A percentile compares a stretch with the other conserved stretches of the same genome.
These are phyloP conservation scores for Cepphus grylle DNA, from an alignment of 2,113 vertebrate species.

Conservation along the genomic window DNA sequence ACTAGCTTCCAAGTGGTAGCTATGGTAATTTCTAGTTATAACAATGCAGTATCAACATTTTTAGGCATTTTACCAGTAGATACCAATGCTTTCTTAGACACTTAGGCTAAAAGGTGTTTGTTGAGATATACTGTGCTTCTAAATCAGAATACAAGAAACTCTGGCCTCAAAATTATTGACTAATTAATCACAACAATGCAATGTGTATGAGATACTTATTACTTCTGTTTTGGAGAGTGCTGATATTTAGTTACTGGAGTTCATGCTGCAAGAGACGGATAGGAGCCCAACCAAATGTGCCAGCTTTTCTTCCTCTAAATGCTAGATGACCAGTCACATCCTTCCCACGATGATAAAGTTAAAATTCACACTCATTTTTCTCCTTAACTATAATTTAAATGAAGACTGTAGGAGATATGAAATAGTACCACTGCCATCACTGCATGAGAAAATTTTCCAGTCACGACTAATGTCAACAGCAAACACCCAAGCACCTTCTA, in stretches of 20 bases:
- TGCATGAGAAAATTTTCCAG: neutral
- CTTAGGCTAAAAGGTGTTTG: neutral
- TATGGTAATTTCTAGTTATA: neutral
- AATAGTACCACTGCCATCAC: neutral
- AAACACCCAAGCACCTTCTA: neutral
- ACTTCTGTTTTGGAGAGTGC: neutral
- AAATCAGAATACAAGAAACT: neutral
- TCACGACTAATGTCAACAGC: neutral
- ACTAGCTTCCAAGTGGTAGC: neutral
- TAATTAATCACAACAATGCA: neutral
- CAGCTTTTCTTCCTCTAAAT: neutral
- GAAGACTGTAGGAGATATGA: neutral
- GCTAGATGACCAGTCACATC: neutral
- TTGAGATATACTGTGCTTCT: neutral
- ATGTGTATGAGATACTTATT: neutral
- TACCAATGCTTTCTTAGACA: neutral
- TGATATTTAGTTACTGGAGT: neutral
- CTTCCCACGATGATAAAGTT: neutral
- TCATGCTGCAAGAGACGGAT: neutral
- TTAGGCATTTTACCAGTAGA: neutral
- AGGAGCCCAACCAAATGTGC: neutral
- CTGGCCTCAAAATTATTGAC: neutral
- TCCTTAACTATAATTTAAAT: neutral
- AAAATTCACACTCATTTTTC: neutral
- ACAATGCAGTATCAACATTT: neutral